Percentiles rank a stretch among this genome's conserved stretches.
These are phyloP conservation scores for Austrofundulus limnaeus DNA, from an alignment of 2,113 vertebrate genomes.

Conservation along the genomic window DNA sequence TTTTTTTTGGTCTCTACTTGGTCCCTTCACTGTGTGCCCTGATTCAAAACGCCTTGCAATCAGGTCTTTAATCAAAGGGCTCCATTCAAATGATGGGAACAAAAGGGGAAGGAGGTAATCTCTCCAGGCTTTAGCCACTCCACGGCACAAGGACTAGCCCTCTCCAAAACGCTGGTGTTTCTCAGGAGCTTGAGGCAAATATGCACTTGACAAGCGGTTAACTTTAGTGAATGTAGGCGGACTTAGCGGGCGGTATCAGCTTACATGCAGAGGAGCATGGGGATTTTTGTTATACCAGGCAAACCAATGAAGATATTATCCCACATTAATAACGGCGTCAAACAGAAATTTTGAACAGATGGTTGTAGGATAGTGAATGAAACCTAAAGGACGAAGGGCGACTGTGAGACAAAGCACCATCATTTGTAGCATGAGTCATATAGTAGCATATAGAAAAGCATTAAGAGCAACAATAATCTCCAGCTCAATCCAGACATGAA, in stretches of 20 bases:
- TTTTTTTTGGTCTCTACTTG: slow-evolving; percentile 5
- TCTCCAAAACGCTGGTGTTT: slow-evolving; percentile 56
- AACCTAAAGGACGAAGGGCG: slow-evolving; percentile 41
- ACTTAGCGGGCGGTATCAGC: slow-evolving; percentile 37
- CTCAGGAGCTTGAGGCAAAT: slow-evolving; percentile 59
- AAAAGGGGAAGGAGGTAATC: slow-evolving; percentile 78
- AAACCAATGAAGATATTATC: slow-evolving; percentile 13
- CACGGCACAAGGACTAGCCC: slow-evolving; percentile 53
- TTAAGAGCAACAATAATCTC: slow-evolving; percentile 24
- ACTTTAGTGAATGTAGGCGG: slow-evolving; percentile 53
- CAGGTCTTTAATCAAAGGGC: slow-evolving; percentile 73
- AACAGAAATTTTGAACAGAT: slow-evolving; percentile 1
- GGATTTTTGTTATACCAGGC: slow-evolving; percentile 16
- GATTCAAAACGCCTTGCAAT: slow-evolving; percentile 56
- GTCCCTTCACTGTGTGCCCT: slow-evolving; percentile 41
- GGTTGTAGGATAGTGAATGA: too few relatives aligned
- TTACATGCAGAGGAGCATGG: not conserved
- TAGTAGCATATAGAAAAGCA: slow-evolving; percentile 28
- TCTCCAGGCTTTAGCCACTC: slow-evolving; percentile 61
- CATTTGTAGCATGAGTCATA: slow-evolving; percentile 35
- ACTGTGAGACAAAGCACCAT: slow-evolving; percentile 28
- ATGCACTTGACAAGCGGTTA: slow-evolving; percentile 68
- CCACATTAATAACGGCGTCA: slow-evolving; percentile 2
- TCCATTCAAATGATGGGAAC: slow-evolving; percentile 72
- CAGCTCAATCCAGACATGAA: slow-evolving; percentile 24